These are phyloP conservation scores for Heloderma charlesbogerti DNA, from an alignment of 2,113 vertebrate species.

Conservation along the genomic window DNA sequence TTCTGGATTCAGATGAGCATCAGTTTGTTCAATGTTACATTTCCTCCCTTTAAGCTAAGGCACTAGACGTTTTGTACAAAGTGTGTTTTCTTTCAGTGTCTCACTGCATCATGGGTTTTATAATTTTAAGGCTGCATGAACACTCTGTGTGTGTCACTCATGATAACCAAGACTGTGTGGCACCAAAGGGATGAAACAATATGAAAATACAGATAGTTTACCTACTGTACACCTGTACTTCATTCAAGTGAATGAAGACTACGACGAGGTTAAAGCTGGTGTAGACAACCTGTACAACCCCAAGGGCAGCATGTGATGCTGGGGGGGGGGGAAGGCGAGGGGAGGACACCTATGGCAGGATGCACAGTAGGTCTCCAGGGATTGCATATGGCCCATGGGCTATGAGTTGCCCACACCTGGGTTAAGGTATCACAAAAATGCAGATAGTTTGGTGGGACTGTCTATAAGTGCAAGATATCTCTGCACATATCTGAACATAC, in stretches of 20 bases:
- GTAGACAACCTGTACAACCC: not conserved
- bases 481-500: not conserved
- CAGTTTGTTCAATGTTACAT: not conserved
- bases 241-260: not conserved
- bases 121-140: not conserved
- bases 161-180: not conserved
- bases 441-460: not conserved
- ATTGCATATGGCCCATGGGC: too few relatives aligned
- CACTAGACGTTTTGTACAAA: not conserved
- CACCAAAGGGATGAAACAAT: not conserved
- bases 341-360: too few relatives aligned
- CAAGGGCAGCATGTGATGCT: too few relatives aligned
- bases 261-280: not conserved
- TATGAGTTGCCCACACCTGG: too few relatives aligned
- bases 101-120: not conserved
- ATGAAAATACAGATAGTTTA: not conserved
- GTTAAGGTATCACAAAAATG: not conserved
- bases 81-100: not conserved
- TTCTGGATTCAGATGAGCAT: not conserved
- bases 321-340: too few relatives aligned
- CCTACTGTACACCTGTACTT: not conserved
- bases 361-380: too few relatives aligned
- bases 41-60: not conserved
- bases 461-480: not conserved
- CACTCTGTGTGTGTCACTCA: not conserved